A percentile compares a stretch with the other conserved stretches of the same genome.
These are phyloP conservation scores for Saccostrea cuccullata DNA, from an alignment of 1,140 invertebrate species.

Conservation along the genomic window DNA sequence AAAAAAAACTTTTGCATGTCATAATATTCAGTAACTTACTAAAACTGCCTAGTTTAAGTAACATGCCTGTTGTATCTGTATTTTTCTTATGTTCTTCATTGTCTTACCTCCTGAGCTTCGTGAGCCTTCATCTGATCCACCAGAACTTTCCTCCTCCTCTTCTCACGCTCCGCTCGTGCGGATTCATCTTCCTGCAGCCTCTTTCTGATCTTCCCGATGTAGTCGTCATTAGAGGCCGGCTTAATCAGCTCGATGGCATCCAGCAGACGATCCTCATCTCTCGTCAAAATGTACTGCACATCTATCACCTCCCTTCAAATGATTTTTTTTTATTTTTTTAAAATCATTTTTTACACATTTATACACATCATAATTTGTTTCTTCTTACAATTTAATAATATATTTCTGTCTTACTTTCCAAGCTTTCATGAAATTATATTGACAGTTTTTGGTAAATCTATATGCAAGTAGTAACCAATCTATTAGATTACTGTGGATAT, in stretches of 20 bases:
- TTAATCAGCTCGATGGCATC: constrained; percentile 70
- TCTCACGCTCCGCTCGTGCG: constrained; percentile 77
- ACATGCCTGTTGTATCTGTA: too few relatives aligned
- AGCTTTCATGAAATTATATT: background rate
- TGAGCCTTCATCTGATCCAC: constrained; percentile 78
- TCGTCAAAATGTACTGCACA: constrained; percentile 64
- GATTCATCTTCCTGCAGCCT: constrained; percentile 76
- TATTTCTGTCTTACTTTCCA: background rate
- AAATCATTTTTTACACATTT: background rate
- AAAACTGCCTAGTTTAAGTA: too few relatives aligned
- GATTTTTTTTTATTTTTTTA: constrained; percentile 29
- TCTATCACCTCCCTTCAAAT: constrained; percentile 67
- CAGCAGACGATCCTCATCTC: constrained; percentile 63
- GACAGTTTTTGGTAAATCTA: too few relatives aligned
- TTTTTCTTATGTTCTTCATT: background rate
- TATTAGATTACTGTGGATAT: too few relatives aligned
- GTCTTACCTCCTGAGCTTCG: constrained; percentile 75
- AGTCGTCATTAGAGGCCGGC: constrained; percentile 75
- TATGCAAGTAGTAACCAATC: too few relatives aligned
- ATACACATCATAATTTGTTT: background rate
- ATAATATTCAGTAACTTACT: too few relatives aligned
- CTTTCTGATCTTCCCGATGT: constrained; percentile 77
- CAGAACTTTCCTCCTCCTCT: constrained; percentile 78
- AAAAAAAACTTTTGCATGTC: too few relatives aligned
- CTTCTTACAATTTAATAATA: background rate